Percentiles rank a stretch among this genome's conserved stretches.
These are phyloP conservation scores for Parauchenoglanis punctatus DNA, from an alignment of 2,797 vertebrate species.

Conservation along the genomic window DNA sequence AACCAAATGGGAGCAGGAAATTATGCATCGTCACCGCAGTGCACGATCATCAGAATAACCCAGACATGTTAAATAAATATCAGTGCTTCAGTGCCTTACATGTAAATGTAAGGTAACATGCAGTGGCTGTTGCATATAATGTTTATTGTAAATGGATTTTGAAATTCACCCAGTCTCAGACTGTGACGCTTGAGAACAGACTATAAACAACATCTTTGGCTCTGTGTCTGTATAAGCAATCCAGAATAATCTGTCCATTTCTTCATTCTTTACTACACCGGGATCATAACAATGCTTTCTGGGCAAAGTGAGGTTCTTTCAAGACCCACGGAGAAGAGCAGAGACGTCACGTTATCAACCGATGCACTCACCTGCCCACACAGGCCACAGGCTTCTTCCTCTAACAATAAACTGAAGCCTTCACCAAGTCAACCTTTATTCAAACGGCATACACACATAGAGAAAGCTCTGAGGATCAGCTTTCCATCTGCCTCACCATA, in stretches of 20 bases:
- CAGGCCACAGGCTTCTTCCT: conserved; percentile 18
- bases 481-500: conserved; percentile 37
- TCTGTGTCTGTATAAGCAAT: neutral
- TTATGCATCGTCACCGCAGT: conserved; percentile 25
- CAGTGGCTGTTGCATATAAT: neutral
- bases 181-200: neutral
- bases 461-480: conserved; percentile 24
- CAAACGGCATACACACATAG: conserved; percentile 13
- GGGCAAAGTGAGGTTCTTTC: conserved; percentile 6
- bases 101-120: neutral
- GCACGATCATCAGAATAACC: conserved; percentile 28
- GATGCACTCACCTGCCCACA: conserved; percentile 36
- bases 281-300: neutral
- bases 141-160: neutral
- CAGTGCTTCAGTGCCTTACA: neutral
- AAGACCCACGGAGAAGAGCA: conserved; percentile 17
- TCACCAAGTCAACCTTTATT: conserved; percentile 46
- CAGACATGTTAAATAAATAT: conserved; percentile 29
- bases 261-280: neutral
- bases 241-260: neutral
- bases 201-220: neutral
- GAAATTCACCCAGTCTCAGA: neutral
- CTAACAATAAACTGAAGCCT: conserved; percentile 38
- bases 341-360: conserved; percentile 5
- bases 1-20: conserved; percentile 28